Conservation (phyloP, 2,113 vertebrate genomes). For the Istiophorus platypterus region DNA sequence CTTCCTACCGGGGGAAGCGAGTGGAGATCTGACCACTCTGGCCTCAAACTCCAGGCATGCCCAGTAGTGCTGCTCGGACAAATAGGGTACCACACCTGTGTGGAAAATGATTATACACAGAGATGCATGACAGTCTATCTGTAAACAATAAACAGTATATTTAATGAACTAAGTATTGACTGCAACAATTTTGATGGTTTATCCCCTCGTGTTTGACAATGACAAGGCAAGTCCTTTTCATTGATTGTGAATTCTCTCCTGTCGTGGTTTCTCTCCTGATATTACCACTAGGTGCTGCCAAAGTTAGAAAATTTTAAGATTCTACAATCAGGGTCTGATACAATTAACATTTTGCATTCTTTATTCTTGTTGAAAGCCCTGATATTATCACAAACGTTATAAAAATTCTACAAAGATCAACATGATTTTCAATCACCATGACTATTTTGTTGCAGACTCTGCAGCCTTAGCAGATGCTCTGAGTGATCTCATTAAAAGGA, state of each 20-base stretch:
- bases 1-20: constrained; percentile 65
- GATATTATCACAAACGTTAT: no score
- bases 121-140: neutral
- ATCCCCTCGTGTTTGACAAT: neutral
- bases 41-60: constrained; percentile 17
- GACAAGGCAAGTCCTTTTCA: neutral
- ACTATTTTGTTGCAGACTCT: no score
- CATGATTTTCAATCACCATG: no score
- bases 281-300: neutral
- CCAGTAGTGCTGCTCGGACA: neutral
- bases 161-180: neutral
- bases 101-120: neutral
- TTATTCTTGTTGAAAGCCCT: no score
- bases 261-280: neutral
- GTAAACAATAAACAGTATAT: neutral
- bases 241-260: neutral
- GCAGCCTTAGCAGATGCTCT: no score
- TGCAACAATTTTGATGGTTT: neutral
- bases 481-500: no score
- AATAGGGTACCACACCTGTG: neutral
- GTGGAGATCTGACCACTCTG: constrained; percentile 15
- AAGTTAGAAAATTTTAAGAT: neutral
- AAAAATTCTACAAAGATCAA: no score
- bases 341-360: no score
- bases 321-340: no score